Conservation (phyloP, 2,113 vertebrate species). For the Ibidorhyncha struthersii region DNA sequence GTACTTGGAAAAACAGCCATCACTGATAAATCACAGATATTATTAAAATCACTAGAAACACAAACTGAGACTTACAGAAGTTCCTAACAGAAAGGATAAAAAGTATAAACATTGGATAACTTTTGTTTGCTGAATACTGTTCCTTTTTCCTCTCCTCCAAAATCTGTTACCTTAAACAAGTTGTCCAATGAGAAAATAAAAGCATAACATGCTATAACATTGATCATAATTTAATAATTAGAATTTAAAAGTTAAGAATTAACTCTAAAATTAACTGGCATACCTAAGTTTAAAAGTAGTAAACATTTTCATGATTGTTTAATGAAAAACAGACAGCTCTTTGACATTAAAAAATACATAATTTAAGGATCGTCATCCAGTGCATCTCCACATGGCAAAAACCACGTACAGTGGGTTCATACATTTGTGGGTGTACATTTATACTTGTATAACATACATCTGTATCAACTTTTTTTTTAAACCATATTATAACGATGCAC, state of each 20-base stretch:
- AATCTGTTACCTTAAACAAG: background rate
- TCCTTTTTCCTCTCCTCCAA: background rate
- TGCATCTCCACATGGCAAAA: background rate
- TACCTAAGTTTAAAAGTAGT: background rate
- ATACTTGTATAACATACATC: background rate
- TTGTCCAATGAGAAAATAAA: background rate
- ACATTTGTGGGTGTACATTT: background rate
- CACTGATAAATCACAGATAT: background rate
- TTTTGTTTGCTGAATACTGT: background rate
- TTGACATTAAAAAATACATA: background rate
- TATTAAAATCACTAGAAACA: background rate
- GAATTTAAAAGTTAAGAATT: background rate
- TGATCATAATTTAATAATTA: background rate
- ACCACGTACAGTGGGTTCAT: background rate
- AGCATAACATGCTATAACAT: background rate
- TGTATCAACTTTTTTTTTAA: background rate
- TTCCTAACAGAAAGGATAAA: background rate
- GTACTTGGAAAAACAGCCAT: background rate
- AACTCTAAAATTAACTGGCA: background rate
- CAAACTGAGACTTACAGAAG: background rate
- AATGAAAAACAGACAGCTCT: background rate
- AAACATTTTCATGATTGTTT: background rate
- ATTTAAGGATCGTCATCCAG: background rate
- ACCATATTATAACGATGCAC: background rate
- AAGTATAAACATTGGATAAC: background rate